Base-by-base conservation (phyloP, 2,888 invertebrate genomes). In the Danaus chrysippus region DNA sequence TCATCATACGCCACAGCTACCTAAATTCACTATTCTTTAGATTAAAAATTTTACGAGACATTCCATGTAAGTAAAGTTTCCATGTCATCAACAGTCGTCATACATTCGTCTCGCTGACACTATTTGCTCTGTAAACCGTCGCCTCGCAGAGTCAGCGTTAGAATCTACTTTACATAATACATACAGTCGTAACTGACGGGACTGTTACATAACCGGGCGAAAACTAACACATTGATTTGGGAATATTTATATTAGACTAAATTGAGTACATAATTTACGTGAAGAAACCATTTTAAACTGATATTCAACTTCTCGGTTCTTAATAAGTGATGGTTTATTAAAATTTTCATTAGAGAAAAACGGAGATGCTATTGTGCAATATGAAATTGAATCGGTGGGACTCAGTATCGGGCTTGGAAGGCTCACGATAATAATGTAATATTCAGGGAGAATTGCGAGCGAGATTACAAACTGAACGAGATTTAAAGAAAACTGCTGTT, bases 141-240 rank as follows among this genome's bases (percentile, higher is more conserved):
- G 49, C 9, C 17, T 49, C 6, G 46, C 17, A 49, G 49, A 15
- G 9, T 17, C 10, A 49, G 10, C 49, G 10, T 17, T 17, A 49
- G 17, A 49, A 17, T 49, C 49, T 10, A 15, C 49, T 49, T 49
- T 49, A 17, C 49, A 49, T 49, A 49, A 49, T 49, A 49, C 17
- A 17, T 17, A 11, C 8, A n/a, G 49, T 1, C 1, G 17, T 13
- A 15, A 10, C 5, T 49, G 1, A 10, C 0, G 1, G 10, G 17
- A 10, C 8, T 15, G 17, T 49, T 10, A 49, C 17, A 17, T 17
- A 49, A 17, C 10, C 15, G 3, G 10, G 49, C 17, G 15, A 15
- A 49, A 0, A 17, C 15, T 6, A 9, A 2, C 6, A 49, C 23
- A 34, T 34, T 34, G 23, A 34, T 34, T 34, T 34, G 23, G 23